A percentile compares a stretch with the other conserved stretches of the same genome.
These are phyloP conservation scores for Byasa hedistus DNA, from an alignment of 2,888 invertebrate species.

Conservation along the genomic window DNA sequence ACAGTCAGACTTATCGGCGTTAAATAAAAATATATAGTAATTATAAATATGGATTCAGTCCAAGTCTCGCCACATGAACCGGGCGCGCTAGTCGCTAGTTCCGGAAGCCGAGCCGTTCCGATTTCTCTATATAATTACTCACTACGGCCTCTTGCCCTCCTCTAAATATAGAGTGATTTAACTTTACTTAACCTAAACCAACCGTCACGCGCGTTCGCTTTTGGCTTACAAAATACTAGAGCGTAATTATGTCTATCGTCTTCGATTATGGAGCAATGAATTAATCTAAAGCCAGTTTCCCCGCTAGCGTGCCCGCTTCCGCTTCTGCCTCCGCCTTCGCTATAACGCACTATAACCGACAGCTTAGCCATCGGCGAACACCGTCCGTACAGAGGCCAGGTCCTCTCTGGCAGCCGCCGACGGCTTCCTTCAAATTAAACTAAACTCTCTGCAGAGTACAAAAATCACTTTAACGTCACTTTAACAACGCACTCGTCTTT, in stretches of 20 bases:
- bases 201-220: constrained; percentile 34
- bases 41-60: constrained; percentile 75
- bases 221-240: constrained; percentile 36
- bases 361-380: constrained; percentile 30
- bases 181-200: constrained; percentile 40
- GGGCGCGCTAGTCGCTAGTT: constrained; percentile 36
- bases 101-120: constrained; percentile 36
- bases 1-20: constrained; percentile 77
- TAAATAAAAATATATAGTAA: constrained; percentile 74
- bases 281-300: constrained; percentile 35
- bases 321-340: constrained; percentile 18
- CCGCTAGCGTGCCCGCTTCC: constrained; percentile 30
- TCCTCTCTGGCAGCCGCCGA: constrained; percentile 9
- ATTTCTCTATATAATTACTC: constrained; percentile 36
- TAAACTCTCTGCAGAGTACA: constrained; percentile 36
- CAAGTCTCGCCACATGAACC: constrained; percentile 43
- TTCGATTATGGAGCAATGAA: constrained; percentile 37
- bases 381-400: constrained; percentile 7
- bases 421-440: constrained; percentile 31
- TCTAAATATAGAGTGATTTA: constrained; percentile 38
- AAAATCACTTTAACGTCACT: constrained; percentile 35
- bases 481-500: constrained; percentile 27
- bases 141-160: constrained; percentile 33
- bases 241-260: constrained; percentile 36
- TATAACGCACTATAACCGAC: constrained; percentile 33